Evolutionary conservation across 2,113 vertebrate species (phyloP), one percentile per base, ranked within the genome.

Genomic region (Pelodiscus sinensis): DNA sequence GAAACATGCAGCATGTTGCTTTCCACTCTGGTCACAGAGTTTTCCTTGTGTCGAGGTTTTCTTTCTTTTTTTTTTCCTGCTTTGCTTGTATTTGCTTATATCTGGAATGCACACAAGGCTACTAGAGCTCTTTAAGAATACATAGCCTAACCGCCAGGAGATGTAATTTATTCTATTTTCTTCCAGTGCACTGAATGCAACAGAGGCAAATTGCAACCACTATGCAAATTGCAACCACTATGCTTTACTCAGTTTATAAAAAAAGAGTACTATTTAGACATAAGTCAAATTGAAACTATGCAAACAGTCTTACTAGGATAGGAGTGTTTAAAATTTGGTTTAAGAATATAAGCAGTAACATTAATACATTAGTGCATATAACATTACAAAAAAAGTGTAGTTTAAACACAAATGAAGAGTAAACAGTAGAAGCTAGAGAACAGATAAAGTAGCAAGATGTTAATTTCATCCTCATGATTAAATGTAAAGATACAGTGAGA

Each of bases 381-480:
- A 50, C 14, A 1, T 79, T 84, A 24, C 18, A 22, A 78, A 80
- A 77, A 89, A 82, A 1, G 6, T 55, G 19, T 55, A 65, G 31
- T 38, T 92, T 77, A 87, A 91, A 86, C 4, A 1, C 55, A 82
- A 77, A 77, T n/a, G 25, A 84, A 88, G 58, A 51, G n/a, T 82
- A 79, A 87, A 56, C 60, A 18, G 62, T 81, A 1, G 4, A 71
- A 35, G n/a, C n/a, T 19, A 71, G 65, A 71, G 65, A 56, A 80
- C 1, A 82, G 89, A 35, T 80, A 56, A 29, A 35, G 25, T 29
- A 56, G 38, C 82, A 89, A 82, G 56, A 56, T 85, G 56, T 52
- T 94, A 91, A 89, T 44, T 95, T 51, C 60, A 62, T 71, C 86
- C 62, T 71, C 1, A 0, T 77, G 60, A 90, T 88, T 85, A 91